These are phyloP conservation scores for Archaeoteleia sp. DNA, from an alignment of 2,888 invertebrate species.

Conservation along the genomic window DNA sequence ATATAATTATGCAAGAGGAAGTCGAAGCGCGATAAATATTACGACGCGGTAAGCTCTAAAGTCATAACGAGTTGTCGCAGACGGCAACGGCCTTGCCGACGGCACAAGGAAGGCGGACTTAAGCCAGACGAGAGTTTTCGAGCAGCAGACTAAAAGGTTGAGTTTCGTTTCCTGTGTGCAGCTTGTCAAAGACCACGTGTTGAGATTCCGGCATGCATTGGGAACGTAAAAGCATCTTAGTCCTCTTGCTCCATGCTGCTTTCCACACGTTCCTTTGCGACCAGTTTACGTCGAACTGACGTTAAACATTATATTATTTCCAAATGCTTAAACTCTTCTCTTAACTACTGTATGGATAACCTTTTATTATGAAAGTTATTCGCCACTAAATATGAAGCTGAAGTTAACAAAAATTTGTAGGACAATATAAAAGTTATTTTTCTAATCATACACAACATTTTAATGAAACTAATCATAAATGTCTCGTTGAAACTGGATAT, in stretches of 20 bases:
- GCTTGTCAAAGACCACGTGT: constrained; percentile 41
- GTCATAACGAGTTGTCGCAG: constrained; percentile 30
- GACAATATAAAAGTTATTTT: no score
- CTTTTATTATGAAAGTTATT: no score
- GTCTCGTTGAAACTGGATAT: no score
- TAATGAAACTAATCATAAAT: no score
- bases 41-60: constrained; percentile 57
- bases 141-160: constrained; percentile 34
- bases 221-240: constrained; percentile 28
- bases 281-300: no score
- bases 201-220: constrained; percentile 25
- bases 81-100: constrained; percentile 2
- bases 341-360: no score
- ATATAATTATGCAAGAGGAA: constrained; percentile 52
- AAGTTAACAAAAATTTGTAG: no score
- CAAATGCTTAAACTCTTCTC: no score
- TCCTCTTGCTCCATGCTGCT: constrained; percentile 11
- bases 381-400: no score
- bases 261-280: no score
- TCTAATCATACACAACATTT: no score
- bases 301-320: no score
- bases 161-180: constrained; percentile 27
- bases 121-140: constrained; percentile 29
- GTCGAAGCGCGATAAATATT: constrained; percentile 61
- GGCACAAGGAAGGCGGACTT: constrained; percentile 17